Base-by-base conservation (phyloP, 2,113 vertebrate genomes). In the Neolamprologus variostigma region DNA sequence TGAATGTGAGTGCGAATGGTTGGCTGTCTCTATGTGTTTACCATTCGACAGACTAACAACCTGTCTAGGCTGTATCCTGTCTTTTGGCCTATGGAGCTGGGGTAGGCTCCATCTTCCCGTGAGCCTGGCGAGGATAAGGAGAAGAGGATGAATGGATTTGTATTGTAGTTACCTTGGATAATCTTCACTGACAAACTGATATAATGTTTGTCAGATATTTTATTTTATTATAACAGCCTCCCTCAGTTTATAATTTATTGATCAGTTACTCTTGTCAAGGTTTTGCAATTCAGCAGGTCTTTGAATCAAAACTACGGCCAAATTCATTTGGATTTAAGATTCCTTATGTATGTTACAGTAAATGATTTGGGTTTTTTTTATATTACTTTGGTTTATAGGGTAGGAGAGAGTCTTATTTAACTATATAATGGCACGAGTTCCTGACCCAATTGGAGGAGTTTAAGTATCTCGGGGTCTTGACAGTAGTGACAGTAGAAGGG, bases 321-420 rank as follows among this genome's bases (percentile, higher is more conserved):
- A 19, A 50, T 31, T 50, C 0, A 76, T 47, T 50, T 47, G 14
- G 0, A 76, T 45, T 0, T 8, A 28, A 28, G 3, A 28, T 47
- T 11, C 0, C 71, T 19, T 5, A 19, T 76, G 2, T 76, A 1
- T 0, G 40, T 76, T 47, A 73, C 14, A 14, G 61, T 66, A 66
- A 35, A n/a, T 66, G 0, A 73, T 73, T 73, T 42, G 4, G 8
- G 3, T 0, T 0, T 3, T 71, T 23, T 26, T 10, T 13, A 17
- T 47, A 73, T 28, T 76, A 5, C 23, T 45, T 45, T 73, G 68
- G 4, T 42, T 71, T 42, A 42, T 71, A 0, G 21, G 35, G n/a
- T 42, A 42, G 5, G n/a, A 16, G 63, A 42, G 66, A 42, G 5
- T 71, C 66, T 71, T 42, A 4, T 71, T 42, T 23, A 42, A 71